Base-by-base conservation (phyloP, 2,797 vertebrate species). In the Danionella dracula region DNA sequence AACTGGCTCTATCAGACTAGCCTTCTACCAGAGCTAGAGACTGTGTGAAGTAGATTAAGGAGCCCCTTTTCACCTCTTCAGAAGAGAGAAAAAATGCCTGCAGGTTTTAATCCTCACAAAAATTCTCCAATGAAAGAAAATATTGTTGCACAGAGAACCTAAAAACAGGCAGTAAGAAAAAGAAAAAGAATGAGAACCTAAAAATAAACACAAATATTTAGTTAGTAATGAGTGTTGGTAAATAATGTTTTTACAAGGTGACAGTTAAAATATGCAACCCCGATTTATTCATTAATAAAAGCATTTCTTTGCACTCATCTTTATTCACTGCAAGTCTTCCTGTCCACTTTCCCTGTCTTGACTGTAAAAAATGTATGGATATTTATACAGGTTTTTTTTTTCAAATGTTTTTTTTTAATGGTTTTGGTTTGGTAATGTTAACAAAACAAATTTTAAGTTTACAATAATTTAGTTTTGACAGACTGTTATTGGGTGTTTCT, bases 61-160 rank as follows among this genome's bases (percentile, higher is more conserved):
- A 32, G 19, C 37, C 10, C 35, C 48, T 50, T 13, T 65, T 42
- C 48, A 29, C 38, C 61, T 38, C 6, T 27, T 27, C 17, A 2
- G 13, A 38, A 63, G 23, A 62, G 13, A 46, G 15, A 32, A 37
- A 55, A 38, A 40, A 2, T 2, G 48, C 23, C 29, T 29, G 34
- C 58, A 55, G 32, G n/a, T 42, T 63, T 53, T 74, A 74, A 77
- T 77, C 72, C 75, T 48, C 51, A 10, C 50, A 77, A 70, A 74
- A 74, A 74, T 75, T 59, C 55, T 27, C 40, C 32, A 72, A 67
- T 66, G 57, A 74, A 77, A 63, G 56, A 60, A 72, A 74, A 74
- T 72, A 74, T 67, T 74, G 68, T 71, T 70, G n/a, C 68, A 55
- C 12, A 17, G 23, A 41, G 17, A 21, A 15, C n/a, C 45, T 42